These are phyloP conservation scores for Ornithorhynchus anatinus DNA, from an alignment of 2,113 vertebrate genomes.

Conservation along the genomic window DNA sequence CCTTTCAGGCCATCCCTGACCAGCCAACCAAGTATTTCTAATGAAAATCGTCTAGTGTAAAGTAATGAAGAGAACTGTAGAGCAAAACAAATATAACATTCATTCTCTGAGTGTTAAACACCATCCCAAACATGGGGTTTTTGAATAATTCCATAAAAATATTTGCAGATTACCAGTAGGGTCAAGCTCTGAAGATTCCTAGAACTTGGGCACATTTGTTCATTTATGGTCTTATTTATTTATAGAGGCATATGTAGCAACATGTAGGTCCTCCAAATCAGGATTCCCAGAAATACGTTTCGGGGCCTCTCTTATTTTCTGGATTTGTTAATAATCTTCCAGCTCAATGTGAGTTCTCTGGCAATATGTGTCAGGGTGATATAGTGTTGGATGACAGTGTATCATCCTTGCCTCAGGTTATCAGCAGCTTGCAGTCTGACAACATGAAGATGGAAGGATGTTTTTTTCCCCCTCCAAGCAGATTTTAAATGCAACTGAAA, in stretches of 20 bases:
- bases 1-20: background rate
- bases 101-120: conserved; percentile 21
- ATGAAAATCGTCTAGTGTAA: conserved; percentile 7
- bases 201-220: background rate
- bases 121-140: conserved; percentile 10
- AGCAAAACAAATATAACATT: background rate
- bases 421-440: conserved; percentile 5
- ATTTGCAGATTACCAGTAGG: background rate
- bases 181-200: background rate
- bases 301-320: background rate
- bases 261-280: background rate
- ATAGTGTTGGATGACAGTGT: background rate
- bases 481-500: conserved; percentile 20
- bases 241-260: background rate
- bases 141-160: background rate
- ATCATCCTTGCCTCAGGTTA: conserved; percentile 6
- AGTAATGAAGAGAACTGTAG: background rate
- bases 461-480: background rate
- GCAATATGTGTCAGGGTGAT: background rate
- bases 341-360: background rate
- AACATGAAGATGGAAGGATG: background rate
- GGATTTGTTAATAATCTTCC: background rate
- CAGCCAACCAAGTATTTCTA: background rate
- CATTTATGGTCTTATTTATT: background rate
- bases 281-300: background rate